These are phyloP conservation scores for Danio kyathit DNA, from an alignment of 2,797 vertebrate genomes.

Conservation along the genomic window DNA sequence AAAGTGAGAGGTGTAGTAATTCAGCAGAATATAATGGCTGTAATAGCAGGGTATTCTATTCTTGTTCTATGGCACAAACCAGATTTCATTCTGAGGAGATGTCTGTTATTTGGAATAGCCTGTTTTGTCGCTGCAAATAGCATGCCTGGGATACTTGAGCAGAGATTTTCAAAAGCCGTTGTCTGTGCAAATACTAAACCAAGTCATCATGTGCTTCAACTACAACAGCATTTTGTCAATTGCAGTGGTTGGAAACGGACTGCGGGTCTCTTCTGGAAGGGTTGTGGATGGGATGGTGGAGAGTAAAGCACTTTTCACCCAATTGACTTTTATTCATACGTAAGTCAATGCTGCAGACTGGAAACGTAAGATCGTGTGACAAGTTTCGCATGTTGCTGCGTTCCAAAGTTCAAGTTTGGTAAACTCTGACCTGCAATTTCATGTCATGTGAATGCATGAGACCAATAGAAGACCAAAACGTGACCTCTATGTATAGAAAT, in stretches of 20 bases:
- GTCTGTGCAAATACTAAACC: slow-evolving; percentile 4
- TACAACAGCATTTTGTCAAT: slow-evolving; percentile 18
- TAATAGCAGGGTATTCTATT: slow-evolving; percentile 46
- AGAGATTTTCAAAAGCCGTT: slow-evolving; percentile 17
- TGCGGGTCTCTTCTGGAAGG: background rate
- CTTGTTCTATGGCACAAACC: slow-evolving; percentile 26
- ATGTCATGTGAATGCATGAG: too few species aligned
- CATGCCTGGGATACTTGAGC: background rate
- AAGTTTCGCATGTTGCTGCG: too few species aligned
- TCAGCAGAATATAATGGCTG: slow-evolving; percentile 44
- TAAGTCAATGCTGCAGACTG: too few species aligned
- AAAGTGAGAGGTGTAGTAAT: slow-evolving; percentile 38
- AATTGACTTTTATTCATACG: too few species aligned
- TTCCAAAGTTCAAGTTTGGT: too few species aligned
- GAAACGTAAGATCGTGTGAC: too few species aligned
- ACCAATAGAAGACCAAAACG: too few species aligned
- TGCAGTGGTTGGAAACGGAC: slow-evolving; percentile 1
- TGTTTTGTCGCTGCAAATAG: slow-evolving; percentile 1
- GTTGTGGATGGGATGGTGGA: background rate
- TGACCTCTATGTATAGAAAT: too few species aligned
- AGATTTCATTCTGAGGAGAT: slow-evolving; percentile 31
- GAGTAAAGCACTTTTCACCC: too few species aligned
- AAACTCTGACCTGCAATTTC: too few species aligned
- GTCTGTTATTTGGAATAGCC: slow-evolving; percentile 29
- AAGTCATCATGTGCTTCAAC: slow-evolving; percentile 17